These are phyloP conservation scores for Drosophila gunungcola DNA, from an alignment of 1,140 invertebrate genomes.

Conservation along the genomic window DNA sequence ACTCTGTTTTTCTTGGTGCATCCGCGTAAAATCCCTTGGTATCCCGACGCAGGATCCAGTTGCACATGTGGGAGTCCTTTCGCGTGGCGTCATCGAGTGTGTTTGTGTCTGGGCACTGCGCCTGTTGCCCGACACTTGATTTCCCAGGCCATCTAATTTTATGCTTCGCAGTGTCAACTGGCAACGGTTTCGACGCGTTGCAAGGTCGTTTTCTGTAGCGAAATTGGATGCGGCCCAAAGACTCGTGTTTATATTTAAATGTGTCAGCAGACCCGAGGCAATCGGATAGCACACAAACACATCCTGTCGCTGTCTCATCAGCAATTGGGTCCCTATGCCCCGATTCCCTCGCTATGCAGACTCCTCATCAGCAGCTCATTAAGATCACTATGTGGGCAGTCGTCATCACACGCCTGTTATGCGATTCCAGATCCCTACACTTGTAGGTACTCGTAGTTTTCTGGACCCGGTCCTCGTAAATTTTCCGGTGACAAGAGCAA, in stretches of 20 bases:
- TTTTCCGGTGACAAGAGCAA: slow-evolving; percentile 31
- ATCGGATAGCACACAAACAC: slow-evolving; percentile 65
- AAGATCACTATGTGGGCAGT: slow-evolving; percentile 57
- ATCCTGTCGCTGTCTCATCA: slow-evolving; percentile 53
- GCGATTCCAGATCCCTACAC: slow-evolving; percentile 24
- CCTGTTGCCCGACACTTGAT: slow-evolving; percentile 70
- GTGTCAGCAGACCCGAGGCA: slow-evolving; percentile 61
- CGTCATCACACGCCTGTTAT: slow-evolving; percentile 66
- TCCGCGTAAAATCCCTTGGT: slow-evolving; percentile 6
- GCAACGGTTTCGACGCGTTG: slow-evolving; percentile 57
- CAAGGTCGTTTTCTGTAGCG: slow-evolving; percentile 53
- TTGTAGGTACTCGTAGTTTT: slow-evolving; percentile 10
- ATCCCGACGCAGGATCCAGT: slow-evolving; percentile 23
- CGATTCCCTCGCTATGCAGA: not conserved
- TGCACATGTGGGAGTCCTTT: slow-evolving; percentile 42
- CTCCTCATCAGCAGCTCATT: slow-evolving; percentile 57
- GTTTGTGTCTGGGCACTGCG: slow-evolving; percentile 31
- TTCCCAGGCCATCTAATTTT: slow-evolving; percentile 73
- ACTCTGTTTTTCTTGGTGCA: slow-evolving; percentile 2
- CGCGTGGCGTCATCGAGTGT: slow-evolving; percentile 66
- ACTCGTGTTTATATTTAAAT: slow-evolving; percentile 79
- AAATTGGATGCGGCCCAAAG: slow-evolving; percentile 65
- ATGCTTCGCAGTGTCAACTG: slow-evolving; percentile 78
- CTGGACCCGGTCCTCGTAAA: slow-evolving; percentile 49
- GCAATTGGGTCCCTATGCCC: not conserved